Base-by-base conservation (phyloP, 2,113 vertebrate species). In the Ophthalmolycus amberensis region DNA sequence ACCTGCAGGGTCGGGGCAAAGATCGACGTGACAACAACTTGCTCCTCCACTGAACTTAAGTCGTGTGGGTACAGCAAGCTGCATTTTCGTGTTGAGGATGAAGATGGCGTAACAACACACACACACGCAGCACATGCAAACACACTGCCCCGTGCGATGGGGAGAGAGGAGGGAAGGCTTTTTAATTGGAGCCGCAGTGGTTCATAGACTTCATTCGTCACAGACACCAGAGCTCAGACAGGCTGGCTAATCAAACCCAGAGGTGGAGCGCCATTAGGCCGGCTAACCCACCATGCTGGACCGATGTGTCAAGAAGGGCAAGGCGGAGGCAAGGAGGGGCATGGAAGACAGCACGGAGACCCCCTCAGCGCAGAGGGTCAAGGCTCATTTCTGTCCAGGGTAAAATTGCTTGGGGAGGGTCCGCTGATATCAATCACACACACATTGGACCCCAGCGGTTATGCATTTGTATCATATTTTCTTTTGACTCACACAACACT, bases 141-240 rank as follows among this genome's bases (percentile, higher is more conserved):
- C 44, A 60, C 46, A 48, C 16, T 34, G 18, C 14, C 50, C 38
- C 0, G 6, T 14, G 63, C 9, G 29, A 22, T 38, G 44, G 54
- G 40, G 34, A 52, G 22, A 71, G 16, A 71, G 12, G 59, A n/a
- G 60, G 52, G 59, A 52, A 80, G 48, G 14, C 8, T 56, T 83
- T 79, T 82, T 90, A 89, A 83, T 79, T 89, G 73, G 65, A 64
- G 63, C 71, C 75, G 75, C 60, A 81, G 34, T 22, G 34, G 78
- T 85, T 84, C 65, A 80, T 18, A 25, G 20, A 46, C 67, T 87
- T 84, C 86, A 92, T 93, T 92, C 56, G 83, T 90, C 89, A 83
- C 50, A 77, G 60, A 87, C 74, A 84, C 52, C 15, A 62, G 59
- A 64, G 71, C 34, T 44, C 72, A 76, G 90, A 75, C 82, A 85